Conservation (phyloP, 2,113 vertebrate species). For the Heptranchias perlo region DNA sequence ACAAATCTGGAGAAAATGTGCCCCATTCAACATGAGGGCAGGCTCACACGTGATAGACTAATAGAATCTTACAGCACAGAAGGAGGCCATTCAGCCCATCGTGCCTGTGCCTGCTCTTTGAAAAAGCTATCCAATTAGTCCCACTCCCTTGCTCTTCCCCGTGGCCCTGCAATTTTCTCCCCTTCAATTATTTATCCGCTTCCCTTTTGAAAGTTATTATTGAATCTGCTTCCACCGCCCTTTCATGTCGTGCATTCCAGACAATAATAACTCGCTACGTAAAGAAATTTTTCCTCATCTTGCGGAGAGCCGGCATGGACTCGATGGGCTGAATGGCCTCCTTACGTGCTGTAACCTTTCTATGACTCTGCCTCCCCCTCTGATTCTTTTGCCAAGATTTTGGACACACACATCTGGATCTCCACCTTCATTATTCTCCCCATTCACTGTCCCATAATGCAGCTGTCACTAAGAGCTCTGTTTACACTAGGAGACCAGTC, state of each 20-base stretch:
- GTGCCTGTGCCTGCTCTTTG: too few species aligned
- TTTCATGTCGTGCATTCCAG: not conserved
- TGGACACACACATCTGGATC: not conserved
- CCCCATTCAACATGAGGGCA: not conserved
- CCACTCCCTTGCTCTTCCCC: not conserved
- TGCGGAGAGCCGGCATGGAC: too few species aligned
- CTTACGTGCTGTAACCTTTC: too few species aligned
- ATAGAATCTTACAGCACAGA: too few species aligned
- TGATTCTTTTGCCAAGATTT: not conserved
- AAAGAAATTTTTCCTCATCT: not conserved
- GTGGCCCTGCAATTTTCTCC: not conserved
- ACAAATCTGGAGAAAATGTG: not conserved
- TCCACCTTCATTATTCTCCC: not conserved
- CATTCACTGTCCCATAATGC: not conserved
- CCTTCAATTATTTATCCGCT: not conserved
- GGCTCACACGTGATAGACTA: too few species aligned
- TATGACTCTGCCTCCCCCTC: too few species aligned
- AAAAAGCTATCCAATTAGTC: not conserved
- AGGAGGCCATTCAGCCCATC: too few species aligned
- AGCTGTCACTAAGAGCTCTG: not conserved
- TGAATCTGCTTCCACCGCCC: not conserved
- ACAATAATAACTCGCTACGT: not conserved
- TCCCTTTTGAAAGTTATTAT: not conserved
- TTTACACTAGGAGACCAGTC: not conserved
- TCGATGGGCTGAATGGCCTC: too few species aligned